These are phyloP conservation scores for Orestias chungarensis DNA, from an alignment of 2,797 vertebrate species.

Conservation along the genomic window DNA sequence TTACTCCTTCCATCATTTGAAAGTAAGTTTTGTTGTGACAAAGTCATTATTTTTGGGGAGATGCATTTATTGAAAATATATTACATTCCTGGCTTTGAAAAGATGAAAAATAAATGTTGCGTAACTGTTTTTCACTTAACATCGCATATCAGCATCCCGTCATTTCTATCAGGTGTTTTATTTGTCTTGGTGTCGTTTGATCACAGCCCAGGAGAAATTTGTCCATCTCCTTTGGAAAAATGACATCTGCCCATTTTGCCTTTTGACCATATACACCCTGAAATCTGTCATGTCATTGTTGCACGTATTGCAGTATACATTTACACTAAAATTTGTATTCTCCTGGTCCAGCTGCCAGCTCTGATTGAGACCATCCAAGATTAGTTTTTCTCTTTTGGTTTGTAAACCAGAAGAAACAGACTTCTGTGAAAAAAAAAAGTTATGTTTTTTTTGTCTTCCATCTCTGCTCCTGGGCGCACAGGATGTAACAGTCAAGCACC, in stretches of 20 bases:
- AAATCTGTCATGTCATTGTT: background rate
- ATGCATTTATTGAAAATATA: background rate
- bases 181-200: background rate
- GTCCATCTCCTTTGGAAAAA: background rate
- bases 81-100: background rate
- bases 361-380: background rate
- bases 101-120: background rate
- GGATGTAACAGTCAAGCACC: conserved; percentile 4
- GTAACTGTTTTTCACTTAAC: background rate
- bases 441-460: background rate
- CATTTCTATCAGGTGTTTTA: background rate
- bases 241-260: background rate
- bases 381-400: background rate
- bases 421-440: background rate
- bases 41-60: background rate
- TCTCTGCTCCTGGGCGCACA: background rate
- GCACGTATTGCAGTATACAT: background rate
- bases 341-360: background rate
- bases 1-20: background rate
- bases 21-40: background rate
- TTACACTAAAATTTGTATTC: background rate
- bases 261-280: background rate
- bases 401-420: background rate
- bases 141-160: background rate
- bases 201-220: background rate